These are phyloP conservation scores for Lycopodina hypogea DNA, from an alignment of 37 sponge, comb jelly and placozoan species.

Conservation along the genomic window DNA sequence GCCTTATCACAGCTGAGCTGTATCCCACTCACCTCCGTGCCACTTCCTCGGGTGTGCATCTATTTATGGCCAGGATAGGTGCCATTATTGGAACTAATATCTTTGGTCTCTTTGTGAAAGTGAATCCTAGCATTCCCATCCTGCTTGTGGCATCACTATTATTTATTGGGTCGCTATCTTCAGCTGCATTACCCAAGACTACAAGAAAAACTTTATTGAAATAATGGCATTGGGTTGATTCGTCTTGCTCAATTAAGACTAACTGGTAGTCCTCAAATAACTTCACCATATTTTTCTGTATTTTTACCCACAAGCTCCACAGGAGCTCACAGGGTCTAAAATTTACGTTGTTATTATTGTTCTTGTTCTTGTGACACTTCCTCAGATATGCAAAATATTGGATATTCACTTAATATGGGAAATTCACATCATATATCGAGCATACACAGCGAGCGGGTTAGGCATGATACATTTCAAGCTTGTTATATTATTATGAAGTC, in stretches of 20 bases:
- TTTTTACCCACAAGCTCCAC: too few species aligned
- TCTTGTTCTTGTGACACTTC: too few species aligned
- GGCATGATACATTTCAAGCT: too few species aligned
- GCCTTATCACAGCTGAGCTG: constrained; percentile 54
- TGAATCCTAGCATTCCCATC: constrained; percentile 50
- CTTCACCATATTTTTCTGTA: too few species aligned
- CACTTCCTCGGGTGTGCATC: constrained; percentile 45
- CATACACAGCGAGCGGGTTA: too few species aligned
- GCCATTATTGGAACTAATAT: constrained; percentile 64
- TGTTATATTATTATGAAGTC: too few species aligned
- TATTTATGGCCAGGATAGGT: constrained; percentile 57
- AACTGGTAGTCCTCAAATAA: too few species aligned
- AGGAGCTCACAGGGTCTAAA: too few species aligned
- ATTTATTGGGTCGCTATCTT: constrained; percentile 20
- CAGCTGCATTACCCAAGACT: constrained; percentile 50
- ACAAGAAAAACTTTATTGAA: constrained; percentile 57
- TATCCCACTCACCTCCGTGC: constrained; percentile 71
- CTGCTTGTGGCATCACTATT: constrained; percentile 43
- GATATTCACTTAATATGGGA: too few species aligned
- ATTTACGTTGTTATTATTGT: too few species aligned
- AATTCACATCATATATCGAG: too few species aligned
- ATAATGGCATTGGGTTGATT: constrained; percentile 2
- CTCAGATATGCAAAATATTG: too few species aligned
- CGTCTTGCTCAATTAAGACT: not conserved
- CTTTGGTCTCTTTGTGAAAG: constrained; percentile 47